Evolutionary conservation across 2,797 vertebrate species (phyloP), one percentile per base, ranked within the genome.

Genomic region (Neostethus bicornis): DNA sequence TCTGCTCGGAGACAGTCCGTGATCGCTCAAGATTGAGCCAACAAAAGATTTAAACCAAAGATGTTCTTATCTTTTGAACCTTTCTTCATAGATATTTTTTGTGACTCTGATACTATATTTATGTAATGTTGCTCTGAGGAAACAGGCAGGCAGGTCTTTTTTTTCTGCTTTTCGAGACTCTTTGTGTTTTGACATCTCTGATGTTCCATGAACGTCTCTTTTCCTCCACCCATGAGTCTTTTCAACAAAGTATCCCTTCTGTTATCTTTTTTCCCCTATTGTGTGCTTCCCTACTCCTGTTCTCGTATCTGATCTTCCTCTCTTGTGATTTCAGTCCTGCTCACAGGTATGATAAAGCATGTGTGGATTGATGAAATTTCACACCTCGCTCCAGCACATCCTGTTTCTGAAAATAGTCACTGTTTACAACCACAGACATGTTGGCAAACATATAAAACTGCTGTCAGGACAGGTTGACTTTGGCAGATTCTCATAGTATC

Each of bases 111-210:
- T 53, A 56, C 39, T 45, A 7, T 13, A 20, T 17, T 55, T 7
- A 25, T 34, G 26, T 46, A 16, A 51, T 52, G 3, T n/a, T 17
- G 16, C 38, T 51, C 32, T 34, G 45, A 37, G 2, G 3, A 46
- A 41, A 4, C 4, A 24, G 28, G 32, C 51, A 24, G 25, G 11
- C 29, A 16, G n/a, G n/a, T n/a, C 7, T 47, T 41, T 50, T 57
- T 54, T 16, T 43, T 50, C 42, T 25, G 35, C 39, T 52, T 13
- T 45, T 46, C 59, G 34, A 66, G 34, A 66, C 50, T 11, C 26
- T n/a, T 19, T 31, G 51, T 73, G 57, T 51, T 63, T 39, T 59
- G 68, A 73, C 53, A 61, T 25, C 19, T 51, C 1, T 23, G 52
- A 13, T 50, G 50, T 20, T 43, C 42, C 51, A 42, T 35, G 31